phyloP scores from a whole-genome alignment of 2,888 invertebrate genomes.

The Acronicta aceris region DNA sequence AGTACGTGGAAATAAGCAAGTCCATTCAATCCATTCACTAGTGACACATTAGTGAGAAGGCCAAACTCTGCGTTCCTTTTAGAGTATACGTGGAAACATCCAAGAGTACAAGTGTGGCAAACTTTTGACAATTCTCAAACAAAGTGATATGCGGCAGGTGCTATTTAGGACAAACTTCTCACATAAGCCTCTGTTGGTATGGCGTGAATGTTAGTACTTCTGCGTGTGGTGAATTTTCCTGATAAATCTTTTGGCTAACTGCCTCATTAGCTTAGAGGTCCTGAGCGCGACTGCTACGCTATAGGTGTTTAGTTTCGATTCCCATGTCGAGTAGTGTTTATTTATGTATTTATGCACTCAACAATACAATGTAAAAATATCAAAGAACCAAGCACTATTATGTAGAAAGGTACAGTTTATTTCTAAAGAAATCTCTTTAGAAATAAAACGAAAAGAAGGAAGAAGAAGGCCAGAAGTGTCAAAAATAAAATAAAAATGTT shows the following conservation, averaged over 20 bases:
- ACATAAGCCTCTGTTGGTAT: conserved; percentile 56
- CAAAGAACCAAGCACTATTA: too few species aligned
- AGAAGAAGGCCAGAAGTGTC: too few species aligned
- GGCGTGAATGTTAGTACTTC: conserved; percentile 64
- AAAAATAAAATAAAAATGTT: too few species aligned
- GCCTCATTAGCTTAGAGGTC: neutral
- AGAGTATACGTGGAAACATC: conserved; percentile 45
- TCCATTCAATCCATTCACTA: conserved; percentile 5
- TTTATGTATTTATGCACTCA: too few species aligned
- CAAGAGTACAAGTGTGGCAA: conserved; percentile 54
- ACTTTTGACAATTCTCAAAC: conserved; percentile 64
- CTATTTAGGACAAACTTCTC: conserved; percentile 61
- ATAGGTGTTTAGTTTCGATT: too few species aligned
- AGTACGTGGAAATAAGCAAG: neutral
- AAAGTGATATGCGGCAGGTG: conserved; percentile 66
- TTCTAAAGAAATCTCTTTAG: too few species aligned
- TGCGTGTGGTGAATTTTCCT: conserved; percentile 42
- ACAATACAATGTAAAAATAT: too few species aligned
- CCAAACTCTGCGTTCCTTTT: conserved; percentile 24
- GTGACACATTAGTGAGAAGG: conserved; percentile 28
- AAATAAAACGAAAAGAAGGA: too few species aligned
- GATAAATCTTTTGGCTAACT: conserved; percentile 56
- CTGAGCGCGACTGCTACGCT: too few species aligned
- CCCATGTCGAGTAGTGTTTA: too few species aligned
- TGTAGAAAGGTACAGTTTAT: too few species aligned